Evolutionary conservation across 2,113 vertebrate species (phyloP).

Genomic region (Gambusia holbrooki): DNA sequence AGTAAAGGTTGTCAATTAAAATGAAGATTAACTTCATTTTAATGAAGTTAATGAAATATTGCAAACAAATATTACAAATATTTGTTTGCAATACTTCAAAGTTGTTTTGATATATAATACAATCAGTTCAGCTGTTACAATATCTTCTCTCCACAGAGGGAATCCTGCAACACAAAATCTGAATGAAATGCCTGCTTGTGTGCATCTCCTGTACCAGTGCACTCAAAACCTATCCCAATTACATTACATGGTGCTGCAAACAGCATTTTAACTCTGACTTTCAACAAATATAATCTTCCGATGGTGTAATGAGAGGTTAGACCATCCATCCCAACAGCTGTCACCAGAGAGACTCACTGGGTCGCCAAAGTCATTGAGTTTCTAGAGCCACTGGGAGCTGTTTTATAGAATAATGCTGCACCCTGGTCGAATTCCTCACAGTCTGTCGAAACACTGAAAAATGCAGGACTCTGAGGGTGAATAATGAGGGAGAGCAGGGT

Average conservation of each 20-base stretch:
- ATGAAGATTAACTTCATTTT: too few species aligned
- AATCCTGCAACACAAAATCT: too few species aligned
- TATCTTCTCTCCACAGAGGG: too few species aligned
- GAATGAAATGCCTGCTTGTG: too few species aligned
- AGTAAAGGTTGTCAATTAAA: too few species aligned
- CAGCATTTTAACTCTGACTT: neutral
- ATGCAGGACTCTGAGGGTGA: slow-evolving; percentile 4
- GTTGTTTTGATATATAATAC: too few species aligned
- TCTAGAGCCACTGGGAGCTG: slow-evolving; percentile 22
- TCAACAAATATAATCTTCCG: slow-evolving; percentile 1
- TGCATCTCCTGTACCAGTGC: too few species aligned
- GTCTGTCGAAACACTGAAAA: slow-evolving; percentile 18
- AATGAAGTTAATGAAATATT: too few species aligned
- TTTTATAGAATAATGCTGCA: slow-evolving; percentile 45
- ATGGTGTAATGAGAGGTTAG: neutral
- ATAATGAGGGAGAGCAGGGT: neutral
- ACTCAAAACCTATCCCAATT: neutral
- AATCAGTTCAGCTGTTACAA: too few species aligned
- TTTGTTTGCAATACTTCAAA: too few species aligned
- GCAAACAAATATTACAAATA: too few species aligned
- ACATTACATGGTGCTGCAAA: slow-evolving; percentile 19
- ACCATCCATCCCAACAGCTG: neutral
- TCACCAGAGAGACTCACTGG: slow-evolving; percentile 9
- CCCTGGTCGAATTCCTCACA: slow-evolving; percentile 15
- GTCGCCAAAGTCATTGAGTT: slow-evolving; percentile 45